Conservation (phyloP, 2,113 vertebrate species). For the Natator depressus region DNA sequence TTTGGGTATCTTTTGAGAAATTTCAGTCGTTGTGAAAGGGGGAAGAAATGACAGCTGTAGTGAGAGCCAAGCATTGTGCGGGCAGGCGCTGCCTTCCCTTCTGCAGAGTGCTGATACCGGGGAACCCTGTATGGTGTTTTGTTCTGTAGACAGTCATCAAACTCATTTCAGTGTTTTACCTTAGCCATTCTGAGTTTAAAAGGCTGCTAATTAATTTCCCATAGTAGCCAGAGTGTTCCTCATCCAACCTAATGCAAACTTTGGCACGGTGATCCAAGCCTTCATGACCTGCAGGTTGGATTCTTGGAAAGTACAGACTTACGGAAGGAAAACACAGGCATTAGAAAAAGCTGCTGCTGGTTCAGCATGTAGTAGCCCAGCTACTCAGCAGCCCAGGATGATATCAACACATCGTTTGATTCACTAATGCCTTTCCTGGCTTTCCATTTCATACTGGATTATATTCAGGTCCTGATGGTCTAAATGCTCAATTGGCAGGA, state of each 20-base stretch:
- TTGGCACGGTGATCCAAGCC: background rate
- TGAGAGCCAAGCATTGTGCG: background rate
- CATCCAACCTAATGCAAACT: background rate
- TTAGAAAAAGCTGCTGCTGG: background rate
- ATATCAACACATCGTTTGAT: background rate
- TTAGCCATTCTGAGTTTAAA: background rate
- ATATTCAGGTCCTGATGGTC: background rate
- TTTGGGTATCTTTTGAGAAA: background rate
- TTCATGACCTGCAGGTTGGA: background rate
- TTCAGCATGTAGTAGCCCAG: background rate
- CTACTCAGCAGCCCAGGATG: background rate
- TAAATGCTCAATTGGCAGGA: background rate
- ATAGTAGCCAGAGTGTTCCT: background rate
- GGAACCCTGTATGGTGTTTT: background rate
- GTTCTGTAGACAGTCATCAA: background rate
- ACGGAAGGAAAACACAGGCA: background rate
- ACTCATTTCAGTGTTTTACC: background rate
- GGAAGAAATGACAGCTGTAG: background rate
- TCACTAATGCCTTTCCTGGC: background rate
- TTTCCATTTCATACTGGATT: background rate
- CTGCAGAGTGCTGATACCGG: background rate
- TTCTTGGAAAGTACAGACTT: background rate
- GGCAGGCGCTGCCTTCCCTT: background rate
- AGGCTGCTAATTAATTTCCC: background rate
- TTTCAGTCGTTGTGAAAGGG: background rate